These are phyloP conservation scores for Malthinus seriepunctatus DNA, from an alignment of 2,888 invertebrate genomes.

Conservation along the genomic window DNA sequence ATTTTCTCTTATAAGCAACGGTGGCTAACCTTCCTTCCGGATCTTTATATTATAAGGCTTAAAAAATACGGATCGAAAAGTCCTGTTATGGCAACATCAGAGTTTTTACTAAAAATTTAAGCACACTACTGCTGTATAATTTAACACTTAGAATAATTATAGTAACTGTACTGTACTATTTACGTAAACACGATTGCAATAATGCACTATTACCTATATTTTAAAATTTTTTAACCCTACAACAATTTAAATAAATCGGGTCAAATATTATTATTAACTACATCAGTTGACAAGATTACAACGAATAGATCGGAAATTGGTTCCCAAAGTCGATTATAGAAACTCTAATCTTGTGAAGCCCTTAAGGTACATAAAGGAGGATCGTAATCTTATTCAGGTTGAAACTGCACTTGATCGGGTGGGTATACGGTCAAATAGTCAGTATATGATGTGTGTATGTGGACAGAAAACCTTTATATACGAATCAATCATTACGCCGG, in stretches of 20 bases:
- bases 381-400: constrained; percentile 12
- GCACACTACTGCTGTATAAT: too few species aligned
- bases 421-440: constrained; percentile 15
- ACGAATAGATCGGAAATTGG: constrained; percentile 11
- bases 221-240: background rate
- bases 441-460: too few species aligned
- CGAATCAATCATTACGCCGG: background rate
- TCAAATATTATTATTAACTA: constrained; percentile 14
- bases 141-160: too few species aligned
- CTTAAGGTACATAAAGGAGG: constrained; percentile 17
- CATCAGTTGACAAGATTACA: constrained; percentile 13
- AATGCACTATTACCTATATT: too few species aligned
- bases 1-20: too few species aligned
- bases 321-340: constrained; percentile 15
- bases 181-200: too few species aligned
- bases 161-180: too few species aligned
- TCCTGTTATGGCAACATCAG: too few species aligned
- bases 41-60: too few species aligned
- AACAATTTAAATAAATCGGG: constrained; percentile 10
- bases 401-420: constrained; percentile 10
- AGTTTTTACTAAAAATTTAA: too few species aligned
- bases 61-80: too few species aligned
- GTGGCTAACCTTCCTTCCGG: too few species aligned
- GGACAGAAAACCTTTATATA: background rate
- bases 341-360: constrained; percentile 20